phyloP scores from a whole-genome alignment of 1,140 invertebrate genomes.

The Lamellibrachia luymesi region DNA sequence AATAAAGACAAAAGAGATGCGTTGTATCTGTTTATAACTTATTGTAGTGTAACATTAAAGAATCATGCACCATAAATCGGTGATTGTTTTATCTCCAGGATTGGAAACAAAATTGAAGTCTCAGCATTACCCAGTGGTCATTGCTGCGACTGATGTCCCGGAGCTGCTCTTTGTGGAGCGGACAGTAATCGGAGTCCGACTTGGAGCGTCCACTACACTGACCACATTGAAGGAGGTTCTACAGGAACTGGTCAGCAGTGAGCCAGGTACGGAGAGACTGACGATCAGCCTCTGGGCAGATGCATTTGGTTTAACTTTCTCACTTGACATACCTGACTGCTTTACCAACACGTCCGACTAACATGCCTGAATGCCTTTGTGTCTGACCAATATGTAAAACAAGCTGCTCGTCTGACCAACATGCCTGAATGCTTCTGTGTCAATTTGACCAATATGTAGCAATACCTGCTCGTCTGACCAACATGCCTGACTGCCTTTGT shows the following conservation, averaged over 20 bases:
- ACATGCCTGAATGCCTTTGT: too few relatives aligned
- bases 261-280: slow-evolving; percentile 57
- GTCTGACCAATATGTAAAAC: neutral
- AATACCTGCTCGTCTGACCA: neutral
- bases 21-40: too few relatives aligned
- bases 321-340: neutral
- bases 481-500: neutral
- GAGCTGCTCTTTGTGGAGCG: slow-evolving; percentile 64
- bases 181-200: slow-evolving; percentile 63
- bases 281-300: neutral
- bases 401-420: neutral
- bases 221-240: slow-evolving; percentile 70
- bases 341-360: too few relatives aligned
- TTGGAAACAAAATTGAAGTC: slow-evolving; percentile 91
- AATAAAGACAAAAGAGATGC: too few relatives aligned
- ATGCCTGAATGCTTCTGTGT: too few relatives aligned
- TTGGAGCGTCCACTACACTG: slow-evolving; percentile 80
- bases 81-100: slow-evolving; percentile 23
- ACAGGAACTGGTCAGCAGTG: slow-evolving; percentile 48
- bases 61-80: neutral
- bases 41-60: neutral
- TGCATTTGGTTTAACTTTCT: neutral
- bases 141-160: slow-evolving; percentile 71
- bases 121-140: slow-evolving; percentile 75
- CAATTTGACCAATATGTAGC: too few relatives aligned